Base-by-base conservation (phyloP, 1,140 invertebrate genomes). In the Venturia canescens region DNA sequence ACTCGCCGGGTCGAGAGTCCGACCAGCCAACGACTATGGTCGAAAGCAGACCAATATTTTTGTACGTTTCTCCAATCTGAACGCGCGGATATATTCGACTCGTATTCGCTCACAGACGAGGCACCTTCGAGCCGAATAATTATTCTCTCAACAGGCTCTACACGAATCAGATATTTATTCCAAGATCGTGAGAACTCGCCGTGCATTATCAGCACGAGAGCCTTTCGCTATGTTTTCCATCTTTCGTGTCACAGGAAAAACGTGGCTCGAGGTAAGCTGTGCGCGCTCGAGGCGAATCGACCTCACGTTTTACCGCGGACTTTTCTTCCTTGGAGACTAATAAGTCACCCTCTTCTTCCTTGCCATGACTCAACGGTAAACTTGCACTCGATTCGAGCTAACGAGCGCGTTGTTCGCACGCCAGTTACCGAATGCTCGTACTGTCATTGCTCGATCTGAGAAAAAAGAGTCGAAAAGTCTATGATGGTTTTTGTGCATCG, bases 1-100 rank as follows among this genome's bases (percentile, higher is more conserved):
- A 77, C 75, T 77, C 75, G 75, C 48, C 60, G 57, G 21, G 50
- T 31, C 53, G 53, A 48, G 60, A 69, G 66, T 21, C 66, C 82
- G 82, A 76, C 60, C 67, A 53, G n/a, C 44, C 48, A 29, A 38
- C 53, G 71, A 34, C 29, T 34, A 29, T 57, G 9, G 21, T 3
- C 21, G 48, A 74, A 26, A 63, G 60, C 60, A 63, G 60, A 63
- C 60, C n/a, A 26, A 21, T n/a, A 23, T 63, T 63, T 26, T 27
- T 13, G 60, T 53, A 7, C 18, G 11, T 21, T 53, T 18, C 3
- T n/a, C 18, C 16, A 53, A 53, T 53, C 38, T 44, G 38, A 1
- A 44, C 38, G 13, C 13, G 13, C 7, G 38, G 38, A 0, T 44
- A 44, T 44, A 9, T 44, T 13, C 38, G 7, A 44, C 38, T 44